Percentiles rank a stretch among this genome's conserved stretches.
Evolutionary conservation across 2,797 vertebrate genomes (phyloP).

Genomic region (Gymnoscopelus microlampas): DNA sequence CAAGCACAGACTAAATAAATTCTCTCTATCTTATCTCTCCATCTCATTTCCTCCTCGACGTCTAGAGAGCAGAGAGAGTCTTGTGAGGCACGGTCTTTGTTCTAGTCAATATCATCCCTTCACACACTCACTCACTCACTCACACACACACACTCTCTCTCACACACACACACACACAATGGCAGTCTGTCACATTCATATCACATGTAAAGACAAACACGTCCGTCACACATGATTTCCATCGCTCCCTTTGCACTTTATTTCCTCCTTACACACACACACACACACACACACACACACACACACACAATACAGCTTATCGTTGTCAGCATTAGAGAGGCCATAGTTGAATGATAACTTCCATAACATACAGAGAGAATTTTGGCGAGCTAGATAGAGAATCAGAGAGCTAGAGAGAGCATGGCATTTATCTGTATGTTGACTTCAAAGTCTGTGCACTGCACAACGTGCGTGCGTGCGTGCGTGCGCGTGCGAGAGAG

Average conservation of each 20-base stretch:
- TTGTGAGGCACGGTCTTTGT: slow-evolving; percentile 55
- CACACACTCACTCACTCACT: neutral
- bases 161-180: slow-evolving; percentile 29
- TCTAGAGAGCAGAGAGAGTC: slow-evolving; percentile 53
- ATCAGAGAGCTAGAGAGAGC: slow-evolving; percentile 29
- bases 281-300: slow-evolving; percentile 14
- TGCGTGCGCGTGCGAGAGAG: no score
- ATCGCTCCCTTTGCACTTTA: slow-evolving; percentile 16
- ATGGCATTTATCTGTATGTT: slow-evolving; percentile 67
- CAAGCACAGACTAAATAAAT: slow-evolving; percentile 58
- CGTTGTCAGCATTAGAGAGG: slow-evolving; percentile 6
- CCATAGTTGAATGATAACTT: slow-evolving; percentile 13
- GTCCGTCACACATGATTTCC: slow-evolving; percentile 24
- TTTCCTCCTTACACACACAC: slow-evolving; percentile 7
- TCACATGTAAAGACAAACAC: slow-evolving; percentile 33
- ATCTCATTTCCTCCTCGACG: slow-evolving; percentile 56
- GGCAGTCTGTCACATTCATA: slow-evolving; percentile 45
- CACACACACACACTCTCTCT: no score
- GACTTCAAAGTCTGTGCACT: slow-evolving; percentile 70
- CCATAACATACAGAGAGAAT: slow-evolving; percentile 19
- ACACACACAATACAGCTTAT: neutral
- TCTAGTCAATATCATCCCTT: slow-evolving; percentile 42
- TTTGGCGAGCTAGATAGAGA: slow-evolving; percentile 44
- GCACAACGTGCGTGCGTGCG: neutral
- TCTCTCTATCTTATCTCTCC: slow-evolving; percentile 54